Evolutionary conservation across 2,888 invertebrate species (phyloP).

Genomic region (Lacanobia wlatinum): DNA sequence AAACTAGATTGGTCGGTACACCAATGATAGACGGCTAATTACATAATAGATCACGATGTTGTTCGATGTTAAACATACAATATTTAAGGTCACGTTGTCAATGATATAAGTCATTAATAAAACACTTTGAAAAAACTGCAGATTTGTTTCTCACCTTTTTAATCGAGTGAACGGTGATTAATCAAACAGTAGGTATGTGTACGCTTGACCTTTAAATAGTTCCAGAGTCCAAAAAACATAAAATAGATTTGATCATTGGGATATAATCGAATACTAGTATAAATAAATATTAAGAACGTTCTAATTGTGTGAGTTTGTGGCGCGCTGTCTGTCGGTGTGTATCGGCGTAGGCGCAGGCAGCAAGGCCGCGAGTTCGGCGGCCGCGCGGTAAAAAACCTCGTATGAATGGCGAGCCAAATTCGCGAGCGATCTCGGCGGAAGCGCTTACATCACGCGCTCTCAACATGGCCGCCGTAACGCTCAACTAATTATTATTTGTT

Average conservation of each 20-base stretch:
- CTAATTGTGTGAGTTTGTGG: constrained; percentile 79
- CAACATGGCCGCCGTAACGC: constrained; percentile 68
- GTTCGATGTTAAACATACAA: constrained; percentile 28
- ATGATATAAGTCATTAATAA: constrained; percentile 51
- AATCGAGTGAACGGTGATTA: constrained; percentile 45
- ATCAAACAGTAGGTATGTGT: constrained; percentile 37
- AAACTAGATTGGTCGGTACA: constrained; percentile 52
- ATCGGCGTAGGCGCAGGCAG: constrained; percentile 80
- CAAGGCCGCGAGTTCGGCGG: constrained; percentile 87
- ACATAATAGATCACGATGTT: constrained; percentile 62
- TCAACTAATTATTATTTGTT: constrained; percentile 61
- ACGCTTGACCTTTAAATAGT: constrained; percentile 40
- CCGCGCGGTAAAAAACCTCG: constrained; percentile 82
- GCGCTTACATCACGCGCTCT: constrained; percentile 80
- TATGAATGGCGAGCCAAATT: constrained; percentile 87
- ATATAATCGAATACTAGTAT: constrained; percentile 58
- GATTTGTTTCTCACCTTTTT: constrained; percentile 32
- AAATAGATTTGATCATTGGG: constrained; percentile 46
- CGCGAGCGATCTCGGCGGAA: constrained; percentile 79
- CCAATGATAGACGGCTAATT: constrained; percentile 57
- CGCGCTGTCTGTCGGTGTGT: constrained; percentile 72
- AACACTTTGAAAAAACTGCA: constrained; percentile 33
- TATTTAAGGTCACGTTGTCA: constrained; percentile 51
- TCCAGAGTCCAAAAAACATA: constrained; percentile 33
- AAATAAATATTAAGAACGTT: constrained; percentile 74